phyloP scores from a whole-genome alignment of 2,888 invertebrate species.

The Lasioglossum pauxillum region DNA sequence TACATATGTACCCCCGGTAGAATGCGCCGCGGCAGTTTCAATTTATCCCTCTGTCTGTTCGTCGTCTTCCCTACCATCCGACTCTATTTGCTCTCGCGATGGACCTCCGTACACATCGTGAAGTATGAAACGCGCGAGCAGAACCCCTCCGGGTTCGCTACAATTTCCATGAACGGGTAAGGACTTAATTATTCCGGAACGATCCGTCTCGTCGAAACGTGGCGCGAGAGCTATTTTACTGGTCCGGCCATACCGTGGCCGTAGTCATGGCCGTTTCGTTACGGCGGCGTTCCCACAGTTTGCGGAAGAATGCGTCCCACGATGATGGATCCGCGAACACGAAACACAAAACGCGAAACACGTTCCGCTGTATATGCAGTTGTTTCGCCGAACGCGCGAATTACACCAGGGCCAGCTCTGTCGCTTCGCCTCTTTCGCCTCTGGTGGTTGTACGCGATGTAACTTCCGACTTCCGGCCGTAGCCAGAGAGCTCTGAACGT shows the following conservation, averaged over 20 bases:
- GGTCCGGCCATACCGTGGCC: background rate
- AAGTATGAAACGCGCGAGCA: conserved; percentile 70
- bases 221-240: conserved; percentile 14
- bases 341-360: background rate
- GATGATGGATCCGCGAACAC: background rate
- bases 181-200: conserved; percentile 44
- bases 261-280: conserved; percentile 12
- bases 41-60: conserved; percentile 18
- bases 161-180: conserved; percentile 64
- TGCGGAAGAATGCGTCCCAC: conserved; percentile 20
- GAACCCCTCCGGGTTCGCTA: conserved; percentile 44
- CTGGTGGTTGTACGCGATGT: background rate
- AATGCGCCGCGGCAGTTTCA: conserved; percentile 51
- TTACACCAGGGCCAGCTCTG: background rate
- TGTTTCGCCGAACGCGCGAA: background rate
- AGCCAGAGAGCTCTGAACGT: background rate
- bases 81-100: conserved; percentile 68
- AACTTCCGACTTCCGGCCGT: background rate
- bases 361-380: background rate
- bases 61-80: conserved; percentile 8
- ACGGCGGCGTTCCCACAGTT: conserved; percentile 7
- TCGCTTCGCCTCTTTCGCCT: background rate
- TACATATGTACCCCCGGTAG: conserved; percentile 26
- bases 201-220: conserved; percentile 28
- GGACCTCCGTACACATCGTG: conserved; percentile 69